Evolutionary conservation across 1,140 invertebrate genomes (phyloP), one percentile per base, ranked within the genome.

Genomic region (Drosophila sp.): DNA sequence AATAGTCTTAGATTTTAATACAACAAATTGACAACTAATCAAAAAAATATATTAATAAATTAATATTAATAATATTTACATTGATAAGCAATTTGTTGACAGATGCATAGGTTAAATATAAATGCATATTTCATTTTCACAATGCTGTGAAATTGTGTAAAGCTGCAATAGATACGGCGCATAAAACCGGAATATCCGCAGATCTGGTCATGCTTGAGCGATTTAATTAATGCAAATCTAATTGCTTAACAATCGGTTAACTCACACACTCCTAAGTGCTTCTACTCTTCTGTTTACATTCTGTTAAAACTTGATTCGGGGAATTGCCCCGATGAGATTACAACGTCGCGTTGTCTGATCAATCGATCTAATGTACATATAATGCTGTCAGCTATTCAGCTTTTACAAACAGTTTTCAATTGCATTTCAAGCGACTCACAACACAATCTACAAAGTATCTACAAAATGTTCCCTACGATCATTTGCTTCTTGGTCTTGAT

Each of bases 261-360:
- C 36, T n/a, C n/a, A 38, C 9, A 45, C 16, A 14, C 9, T n/a
- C 48, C n/a, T 9, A 38, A 11, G 8, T 38, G 34, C 14, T 11
- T 48, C 13, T 62, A 50, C 51, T 36, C 58, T 76, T 16, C 13
- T 41, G 29, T 51, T 69, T 51, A 38, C 34, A 32, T 48, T 61
- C 58, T 38, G 8, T 7, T 1, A 46, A 45, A 64, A 74, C 61
- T 53, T 64, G 71, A 72, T 18, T 74, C 46, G 51, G 81, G 81
- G 81, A 87, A 72, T 87, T 58, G 73, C 82, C 81, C 79, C 34
- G 5, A 21, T 56, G 46, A 6, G 50, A 59, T 66, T 63, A 41
- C 9, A n/a, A 5, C 29, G 16, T 41, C 2, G 14, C 13, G 14
- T 16, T 56, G 2, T n/a, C 46, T 34, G 27, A n/a, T 18, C 32